Evolutionary conservation across 1,140 invertebrate species (phyloP), one percentile per base, ranked within the genome.

Genomic region (Aleiodes sp.): DNA sequence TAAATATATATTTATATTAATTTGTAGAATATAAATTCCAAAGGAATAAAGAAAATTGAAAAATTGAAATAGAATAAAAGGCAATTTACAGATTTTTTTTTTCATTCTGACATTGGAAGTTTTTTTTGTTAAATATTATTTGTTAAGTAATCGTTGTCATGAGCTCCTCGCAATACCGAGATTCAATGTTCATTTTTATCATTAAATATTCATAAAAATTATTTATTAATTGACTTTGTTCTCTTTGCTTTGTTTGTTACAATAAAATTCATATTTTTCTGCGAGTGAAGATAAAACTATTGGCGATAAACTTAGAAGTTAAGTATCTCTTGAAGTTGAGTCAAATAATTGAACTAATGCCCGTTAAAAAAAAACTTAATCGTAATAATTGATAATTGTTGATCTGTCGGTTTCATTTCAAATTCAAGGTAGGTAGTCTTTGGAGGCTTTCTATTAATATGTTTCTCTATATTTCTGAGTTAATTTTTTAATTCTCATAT

Each of bases 71-170:
- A 2, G 14, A 16, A 16, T 46, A 16, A 46, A 46, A 16, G 1
- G 41, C 14, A n/a, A 46, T n/a, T 46, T 46, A 46, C 14, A 46
- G 16, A 8, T 46, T 2, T 19, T 16, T 16, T 19, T 16, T 46
- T 46, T 52, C 3, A 9, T 21, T 21, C 16, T 59, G 14, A 26
- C 24, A 31, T n/a, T 59, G 56, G 56, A 59, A 59, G 56, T n/a
- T 24, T 21, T 21, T 24, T 6, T 7, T 8, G 24, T 46, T 46
- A 24, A 52, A 52, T 52, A 19, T 52, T 29, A 14, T 29, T 59
- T 33, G 12, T 59, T 59, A 59, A 59, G 56, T 59, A 29, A 59
- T 31, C 28, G 14, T 59, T n/a, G 56, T 59, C 56, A 59, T 59
- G 56, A 59, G 28, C 56, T 59, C 14, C 56, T 59, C 56, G 28